Conservation (phyloP, 1,140 invertebrate species). For the Melitaea cinxia region DNA sequence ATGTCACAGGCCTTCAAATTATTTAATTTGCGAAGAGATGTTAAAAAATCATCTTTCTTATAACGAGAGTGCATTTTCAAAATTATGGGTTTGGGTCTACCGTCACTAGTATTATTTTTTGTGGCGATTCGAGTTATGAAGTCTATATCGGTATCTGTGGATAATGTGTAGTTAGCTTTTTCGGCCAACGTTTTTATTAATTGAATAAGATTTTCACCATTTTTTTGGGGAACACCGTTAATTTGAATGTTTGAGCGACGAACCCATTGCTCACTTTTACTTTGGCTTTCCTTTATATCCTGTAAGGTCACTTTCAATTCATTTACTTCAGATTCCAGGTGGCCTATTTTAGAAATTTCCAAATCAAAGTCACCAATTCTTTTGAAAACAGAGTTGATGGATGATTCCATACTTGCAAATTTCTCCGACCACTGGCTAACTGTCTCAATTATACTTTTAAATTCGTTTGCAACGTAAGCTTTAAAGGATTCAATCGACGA, state of each 20-base stretch:
- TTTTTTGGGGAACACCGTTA: too few relatives aligned
- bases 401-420: too few relatives aligned
- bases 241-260: too few relatives aligned
- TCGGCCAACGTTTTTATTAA: background rate
- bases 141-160: background rate
- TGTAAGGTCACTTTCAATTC: too few relatives aligned
- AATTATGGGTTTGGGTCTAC: background rate
- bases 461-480: conserved; percentile 6
- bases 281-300: too few relatives aligned
- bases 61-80: background rate
- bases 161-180: background rate
- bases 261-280: too few relatives aligned
- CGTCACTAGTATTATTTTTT: background rate
- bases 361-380: too few relatives aligned
- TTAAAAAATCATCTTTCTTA: background rate
- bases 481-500: conserved; percentile 12
- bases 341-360: too few relatives aligned
- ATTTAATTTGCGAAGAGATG: background rate
- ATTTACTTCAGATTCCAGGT: too few relatives aligned
- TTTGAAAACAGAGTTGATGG: too few relatives aligned
- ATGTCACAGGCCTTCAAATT: conserved; percentile 1
- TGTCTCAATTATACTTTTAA: background rate
- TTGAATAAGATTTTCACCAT: background rate
- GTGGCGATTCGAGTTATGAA: background rate
- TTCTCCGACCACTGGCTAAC: too few relatives aligned